Evolutionary conservation across 2,113 vertebrate species (phyloP).

Genomic region (Mustelus asterias): DNA sequence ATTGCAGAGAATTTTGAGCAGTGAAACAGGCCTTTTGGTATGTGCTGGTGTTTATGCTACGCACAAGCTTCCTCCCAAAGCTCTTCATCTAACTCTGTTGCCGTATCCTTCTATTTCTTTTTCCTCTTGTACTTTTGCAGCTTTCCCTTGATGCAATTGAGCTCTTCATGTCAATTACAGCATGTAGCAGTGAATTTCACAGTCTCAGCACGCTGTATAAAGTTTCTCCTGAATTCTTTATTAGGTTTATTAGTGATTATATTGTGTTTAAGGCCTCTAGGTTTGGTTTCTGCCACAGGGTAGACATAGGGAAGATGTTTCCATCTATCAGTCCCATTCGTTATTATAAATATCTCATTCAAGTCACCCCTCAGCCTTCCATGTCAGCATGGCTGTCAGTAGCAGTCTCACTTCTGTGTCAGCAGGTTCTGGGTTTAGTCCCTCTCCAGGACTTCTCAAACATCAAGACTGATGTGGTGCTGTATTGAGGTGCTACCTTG

Average conservation of each 20-base stretch:
- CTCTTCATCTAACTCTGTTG: background rate
- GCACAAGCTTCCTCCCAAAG: background rate
- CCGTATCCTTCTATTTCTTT: background rate
- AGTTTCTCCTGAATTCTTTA: background rate
- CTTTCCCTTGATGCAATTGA: background rate
- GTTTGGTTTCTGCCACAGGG: background rate
- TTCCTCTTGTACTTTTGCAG: background rate
- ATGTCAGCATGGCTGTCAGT: no score
- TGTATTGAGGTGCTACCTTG: no score
- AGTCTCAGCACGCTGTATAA: background rate
- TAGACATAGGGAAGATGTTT: no score
- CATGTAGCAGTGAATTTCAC: background rate
- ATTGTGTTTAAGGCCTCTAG: background rate
- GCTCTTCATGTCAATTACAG: no score
- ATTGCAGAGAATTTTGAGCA: background rate
- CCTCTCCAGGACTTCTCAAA: no score
- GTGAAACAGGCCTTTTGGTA: background rate
- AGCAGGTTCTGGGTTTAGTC: no score
- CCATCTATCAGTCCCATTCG: no score
- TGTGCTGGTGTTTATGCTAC: background rate
- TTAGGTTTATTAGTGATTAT: background rate
- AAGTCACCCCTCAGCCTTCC: background rate
- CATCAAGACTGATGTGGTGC: no score
- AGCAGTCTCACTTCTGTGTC: no score
- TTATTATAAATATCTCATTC: background rate